phyloP scores from a whole-genome alignment of 2,113 vertebrate genomes.

The Aramus guarauna region DNA sequence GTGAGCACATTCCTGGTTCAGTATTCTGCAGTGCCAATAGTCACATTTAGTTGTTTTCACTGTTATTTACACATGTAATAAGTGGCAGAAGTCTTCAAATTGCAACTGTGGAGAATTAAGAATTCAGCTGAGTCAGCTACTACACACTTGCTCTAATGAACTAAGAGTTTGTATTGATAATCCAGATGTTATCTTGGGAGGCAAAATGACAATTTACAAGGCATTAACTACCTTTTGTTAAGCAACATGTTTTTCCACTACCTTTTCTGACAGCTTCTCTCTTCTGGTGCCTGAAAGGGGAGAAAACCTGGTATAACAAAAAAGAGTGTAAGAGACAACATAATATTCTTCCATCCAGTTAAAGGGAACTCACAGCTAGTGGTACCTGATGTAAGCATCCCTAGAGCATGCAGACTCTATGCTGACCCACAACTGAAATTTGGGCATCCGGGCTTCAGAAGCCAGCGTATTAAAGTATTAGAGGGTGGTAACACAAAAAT shows the following conservation, averaged over 20 bases:
- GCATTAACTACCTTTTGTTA: not conserved
- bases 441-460: not conserved
- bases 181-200: not conserved
- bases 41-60: not conserved
- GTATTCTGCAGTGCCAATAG: not conserved
- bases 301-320: not conserved
- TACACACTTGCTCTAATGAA: not conserved
- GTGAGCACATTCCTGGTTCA: not conserved
- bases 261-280: not conserved
- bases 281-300: not conserved
- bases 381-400: not conserved
- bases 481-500: not conserved
- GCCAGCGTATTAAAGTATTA: not conserved
- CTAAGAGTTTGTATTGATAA: not conserved
- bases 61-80: not conserved
- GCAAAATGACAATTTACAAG: not conserved
- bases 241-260: not conserved
- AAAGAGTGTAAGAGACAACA: not conserved
- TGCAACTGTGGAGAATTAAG: not conserved
- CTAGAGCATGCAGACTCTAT: fast-evolving
- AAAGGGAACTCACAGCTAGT: not conserved
- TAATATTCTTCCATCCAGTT: not conserved
- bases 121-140: not conserved
- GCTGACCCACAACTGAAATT: not conserved
- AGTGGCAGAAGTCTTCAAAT: not conserved